These are phyloP conservation scores for Gryllus bimaculatus DNA, from an alignment of 1,140 invertebrate species.

Conservation along the genomic window DNA sequence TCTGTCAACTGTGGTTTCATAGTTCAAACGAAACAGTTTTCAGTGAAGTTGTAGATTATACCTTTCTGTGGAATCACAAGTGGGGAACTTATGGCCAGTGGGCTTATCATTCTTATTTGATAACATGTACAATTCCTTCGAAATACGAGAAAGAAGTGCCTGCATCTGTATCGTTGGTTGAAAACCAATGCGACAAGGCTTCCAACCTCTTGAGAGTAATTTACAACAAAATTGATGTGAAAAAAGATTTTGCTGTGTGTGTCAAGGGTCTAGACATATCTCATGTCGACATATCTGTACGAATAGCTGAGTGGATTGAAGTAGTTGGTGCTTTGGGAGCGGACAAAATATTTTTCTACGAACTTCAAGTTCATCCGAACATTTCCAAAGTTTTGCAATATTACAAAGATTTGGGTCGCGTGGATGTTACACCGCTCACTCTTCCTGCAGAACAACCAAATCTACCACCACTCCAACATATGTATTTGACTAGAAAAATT, in stretches of 20 bases:
- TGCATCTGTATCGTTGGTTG: background rate
- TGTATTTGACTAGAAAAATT: background rate
- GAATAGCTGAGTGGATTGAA: background rate
- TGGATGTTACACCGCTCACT: slow-evolving; percentile 31
- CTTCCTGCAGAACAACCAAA: background rate
- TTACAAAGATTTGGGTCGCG: background rate
- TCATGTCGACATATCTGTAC: background rate
- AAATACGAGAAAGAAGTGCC: background rate
- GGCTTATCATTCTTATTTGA: background rate
- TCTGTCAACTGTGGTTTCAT: background rate
- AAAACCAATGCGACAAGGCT: background rate
- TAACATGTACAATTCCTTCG: background rate
- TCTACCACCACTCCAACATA: background rate
- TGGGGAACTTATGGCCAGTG: background rate
- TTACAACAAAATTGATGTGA: background rate
- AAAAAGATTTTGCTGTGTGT: slow-evolving; percentile 4
- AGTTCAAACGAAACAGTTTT: background rate
- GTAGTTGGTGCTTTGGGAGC: background rate
- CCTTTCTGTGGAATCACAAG: background rate
- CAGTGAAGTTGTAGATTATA: background rate
- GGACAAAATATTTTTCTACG: too few relatives aligned
- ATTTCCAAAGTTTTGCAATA: background rate
- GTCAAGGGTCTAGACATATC: slow-evolving; percentile 32
- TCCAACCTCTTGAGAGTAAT: background rate
- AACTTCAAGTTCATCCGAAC: too few relatives aligned